Evolutionary conservation across 2,888 invertebrate species (phyloP), one percentile per base, ranked within the genome.

Genomic region (Charanyca ferruginea): DNA sequence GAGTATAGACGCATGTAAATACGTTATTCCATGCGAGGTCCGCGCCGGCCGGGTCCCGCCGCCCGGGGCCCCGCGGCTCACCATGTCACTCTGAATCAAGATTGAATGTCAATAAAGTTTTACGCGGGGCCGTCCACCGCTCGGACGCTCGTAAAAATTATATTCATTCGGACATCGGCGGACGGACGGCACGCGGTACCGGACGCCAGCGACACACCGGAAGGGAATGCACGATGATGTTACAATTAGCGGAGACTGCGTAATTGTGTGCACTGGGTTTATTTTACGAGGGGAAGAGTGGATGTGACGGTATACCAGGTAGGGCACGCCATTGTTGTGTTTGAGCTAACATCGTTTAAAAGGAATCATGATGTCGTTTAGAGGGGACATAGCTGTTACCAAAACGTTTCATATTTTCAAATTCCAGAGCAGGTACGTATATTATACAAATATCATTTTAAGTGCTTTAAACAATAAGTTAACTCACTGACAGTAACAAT

Each of bases 71-170:
- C 53, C 73, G 62, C 61, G 65, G 42, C 42, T 11, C 44, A 42
- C 59, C 73, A 47, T 73, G 73, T 76, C 83, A 69, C 69, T 66
- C 65, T 61, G 76, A 80, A 86, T 84, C 85, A 84, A 83, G 83
- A 85, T 89, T 87, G 85, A 87, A 84, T 83, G 83, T 79, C 86
- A 83, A 85, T 88, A 88, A 89, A 87, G 79, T 83, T 84, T 80
- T 49, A 86, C 77, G 81, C 78, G 62, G 52, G 55, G 45, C n/a
- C 20, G 38, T 42, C 28, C 58, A 45, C 35, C 38, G 52, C 32
- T 44, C 61, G 45, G 47, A 23, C 54, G 77, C 70, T 82, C 84
- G 80, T 84, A 80, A 84, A 86, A 85, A 80, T 77, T 73, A 85
- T 83, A 85, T 83, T 83, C 76, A 83, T 84, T 84, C 80, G 79